A percentile compares a stretch with the other conserved stretches of the same genome.
These are phyloP conservation scores for Mythimna impura DNA, from an alignment of 2,888 invertebrate genomes.

Conservation along the genomic window DNA sequence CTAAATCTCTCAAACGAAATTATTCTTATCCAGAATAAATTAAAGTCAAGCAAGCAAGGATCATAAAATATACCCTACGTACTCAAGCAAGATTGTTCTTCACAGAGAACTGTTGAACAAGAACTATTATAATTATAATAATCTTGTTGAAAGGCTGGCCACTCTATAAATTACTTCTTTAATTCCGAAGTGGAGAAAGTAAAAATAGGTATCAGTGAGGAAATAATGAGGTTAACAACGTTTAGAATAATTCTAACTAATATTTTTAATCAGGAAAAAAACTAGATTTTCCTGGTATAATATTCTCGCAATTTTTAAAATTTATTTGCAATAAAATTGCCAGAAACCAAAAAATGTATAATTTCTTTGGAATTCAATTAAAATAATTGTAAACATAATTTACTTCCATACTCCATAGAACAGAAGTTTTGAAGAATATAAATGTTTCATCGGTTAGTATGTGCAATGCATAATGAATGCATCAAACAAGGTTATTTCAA, in stretches of 20 bases:
- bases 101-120: neutral
- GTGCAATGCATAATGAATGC: no score
- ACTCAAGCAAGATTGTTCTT: neutral
- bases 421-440: neutral
- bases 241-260: no score
- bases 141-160: neutral
- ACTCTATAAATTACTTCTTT: neutral
- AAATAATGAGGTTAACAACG: neutral
- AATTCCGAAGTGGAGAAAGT: neutral
- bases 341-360: neutral
- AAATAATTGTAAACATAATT: neutral
- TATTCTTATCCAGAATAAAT: neutral
- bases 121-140: neutral
- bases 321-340: neutral
- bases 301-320: neutral
- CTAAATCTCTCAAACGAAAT: neutral
- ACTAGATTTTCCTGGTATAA: neutral
- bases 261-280: neutral
- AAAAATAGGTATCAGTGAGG: neutral
- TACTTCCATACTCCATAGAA: neutral
- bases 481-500: neutral
- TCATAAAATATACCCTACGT: no score
- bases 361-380: neutral
- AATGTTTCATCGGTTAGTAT: neutral
- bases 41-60: neutral